phyloP scores from a whole-genome alignment of 2,888 invertebrate species.

The Dioctria linearis region DNA sequence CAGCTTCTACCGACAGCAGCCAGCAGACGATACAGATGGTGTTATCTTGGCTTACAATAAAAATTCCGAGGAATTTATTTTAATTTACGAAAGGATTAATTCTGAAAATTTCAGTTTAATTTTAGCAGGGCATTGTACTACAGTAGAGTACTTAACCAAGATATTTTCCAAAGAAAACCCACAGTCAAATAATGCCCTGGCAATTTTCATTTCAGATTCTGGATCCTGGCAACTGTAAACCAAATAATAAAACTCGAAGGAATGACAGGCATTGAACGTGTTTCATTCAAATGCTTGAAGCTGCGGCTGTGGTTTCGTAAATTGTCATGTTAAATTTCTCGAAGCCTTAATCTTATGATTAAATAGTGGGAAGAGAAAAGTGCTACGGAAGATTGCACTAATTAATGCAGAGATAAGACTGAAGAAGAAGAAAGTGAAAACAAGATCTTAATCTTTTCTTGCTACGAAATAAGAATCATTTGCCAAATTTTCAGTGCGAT shows the following conservation, averaged over 20 bases:
- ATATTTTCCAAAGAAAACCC: conserved; percentile 8
- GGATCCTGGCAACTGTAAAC: conserved; percentile 20
- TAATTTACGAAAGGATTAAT: conserved; percentile 58
- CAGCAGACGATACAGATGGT: neutral
- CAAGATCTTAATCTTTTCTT: neutral
- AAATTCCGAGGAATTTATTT: conserved; percentile 53
- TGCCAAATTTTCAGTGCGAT: neutral
- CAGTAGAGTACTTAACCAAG: no score
- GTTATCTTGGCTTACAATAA: conserved; percentile 27
- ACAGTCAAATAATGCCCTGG: conserved; percentile 11
- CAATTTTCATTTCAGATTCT: conserved; percentile 20
- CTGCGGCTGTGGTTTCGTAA: neutral
- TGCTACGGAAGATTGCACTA: conserved; percentile 19
- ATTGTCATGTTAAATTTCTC: no score
- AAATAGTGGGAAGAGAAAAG: neutral
- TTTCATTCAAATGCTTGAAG: neutral
- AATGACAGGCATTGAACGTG: neutral
- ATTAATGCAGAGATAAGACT: neutral
- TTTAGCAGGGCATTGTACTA: conserved; percentile 35
- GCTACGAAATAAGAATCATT: conserved; percentile 24
- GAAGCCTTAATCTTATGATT: no score
- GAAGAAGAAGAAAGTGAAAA: neutral
- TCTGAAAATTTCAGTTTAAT: conserved; percentile 42
- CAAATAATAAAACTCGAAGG: conserved; percentile 25
- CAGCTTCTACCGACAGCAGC: neutral